phyloP scores from a whole-genome alignment of 1,140 invertebrate species.

The Drosophila auraria region DNA sequence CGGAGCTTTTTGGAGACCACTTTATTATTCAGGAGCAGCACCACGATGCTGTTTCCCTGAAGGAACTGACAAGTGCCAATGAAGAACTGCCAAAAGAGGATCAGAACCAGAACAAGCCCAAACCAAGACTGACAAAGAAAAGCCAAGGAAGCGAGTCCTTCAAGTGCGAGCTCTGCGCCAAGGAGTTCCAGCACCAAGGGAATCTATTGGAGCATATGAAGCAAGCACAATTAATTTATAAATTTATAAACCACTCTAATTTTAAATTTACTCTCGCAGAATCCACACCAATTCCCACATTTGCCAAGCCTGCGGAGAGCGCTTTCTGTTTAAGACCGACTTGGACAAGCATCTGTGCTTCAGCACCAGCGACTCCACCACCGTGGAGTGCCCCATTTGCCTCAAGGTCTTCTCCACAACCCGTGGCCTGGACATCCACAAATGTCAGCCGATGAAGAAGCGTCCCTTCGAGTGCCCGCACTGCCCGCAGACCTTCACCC shows the following conservation, averaged over 20 bases:
- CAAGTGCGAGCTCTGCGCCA: conserved; percentile 24
- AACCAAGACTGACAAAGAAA: conserved; percentile 1
- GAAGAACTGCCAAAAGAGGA: background rate
- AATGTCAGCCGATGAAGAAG: conserved; percentile 10
- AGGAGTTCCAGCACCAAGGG: conserved; percentile 4
- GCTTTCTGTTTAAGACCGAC: conserved; percentile 23
- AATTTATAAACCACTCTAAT: too few species aligned
- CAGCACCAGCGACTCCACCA: background rate
- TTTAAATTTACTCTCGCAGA: background rate
- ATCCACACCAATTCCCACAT: conserved; percentile 9
- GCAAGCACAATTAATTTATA: background rate
- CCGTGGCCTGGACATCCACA: conserved; percentile 8
- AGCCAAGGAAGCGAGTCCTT: background rate
- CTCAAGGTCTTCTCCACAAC: conserved; percentile 21
- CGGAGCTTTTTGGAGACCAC: too few species aligned
- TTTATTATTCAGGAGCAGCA: background rate
- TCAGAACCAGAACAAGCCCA: background rate
- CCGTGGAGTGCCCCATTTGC: conserved; percentile 21
- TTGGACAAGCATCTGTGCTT: conserved; percentile 18
- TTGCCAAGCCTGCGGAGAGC: conserved; percentile 16
- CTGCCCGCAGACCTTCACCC: conserved; percentile 18
- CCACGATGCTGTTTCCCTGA: background rate
- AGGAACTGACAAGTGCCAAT: background rate
- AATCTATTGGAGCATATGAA: conserved; percentile 24
- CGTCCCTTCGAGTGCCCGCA: conserved; percentile 17